Conservation (phyloP, 2,888 invertebrate species). For the Idaea biselata region DNA sequence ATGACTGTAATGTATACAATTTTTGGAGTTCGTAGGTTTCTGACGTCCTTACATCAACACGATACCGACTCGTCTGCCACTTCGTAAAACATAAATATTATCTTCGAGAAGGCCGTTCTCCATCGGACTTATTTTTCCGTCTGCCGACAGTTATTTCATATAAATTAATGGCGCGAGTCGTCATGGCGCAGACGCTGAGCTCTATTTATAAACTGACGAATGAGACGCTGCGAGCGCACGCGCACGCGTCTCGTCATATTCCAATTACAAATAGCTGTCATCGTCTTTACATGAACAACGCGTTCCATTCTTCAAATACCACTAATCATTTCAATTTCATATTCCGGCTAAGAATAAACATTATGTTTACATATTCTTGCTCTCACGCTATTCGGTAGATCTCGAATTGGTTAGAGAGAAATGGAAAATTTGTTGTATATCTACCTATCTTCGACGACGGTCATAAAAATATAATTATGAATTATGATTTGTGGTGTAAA, state of each 20-base stretch:
- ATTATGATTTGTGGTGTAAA: constrained; percentile 73
- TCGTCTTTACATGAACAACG: constrained; percentile 62
- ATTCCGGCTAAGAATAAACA: constrained; percentile 35
- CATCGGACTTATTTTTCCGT: constrained; percentile 77
- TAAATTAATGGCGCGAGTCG: constrained; percentile 81
- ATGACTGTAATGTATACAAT: constrained; percentile 46
- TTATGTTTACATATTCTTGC: constrained; percentile 27
- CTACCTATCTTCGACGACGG: constrained; percentile 34
- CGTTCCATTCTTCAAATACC: constrained; percentile 50
- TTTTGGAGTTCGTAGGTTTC: constrained; percentile 48
- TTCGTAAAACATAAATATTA: constrained; percentile 80
- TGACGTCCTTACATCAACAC: constrained; percentile 67
- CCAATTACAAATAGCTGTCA: constrained; percentile 80
- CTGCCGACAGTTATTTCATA: constrained; percentile 81
- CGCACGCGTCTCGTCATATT: constrained; percentile 78
- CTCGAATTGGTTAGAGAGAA: constrained; percentile 44
- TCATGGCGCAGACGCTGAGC: constrained; percentile 78
- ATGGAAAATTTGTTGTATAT: constrained; percentile 52
- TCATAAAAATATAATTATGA: constrained; percentile 76
- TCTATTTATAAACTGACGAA: constrained; percentile 81
- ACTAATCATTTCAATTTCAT: constrained; percentile 44
- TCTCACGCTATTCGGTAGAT: constrained; percentile 26
- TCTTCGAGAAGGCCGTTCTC: constrained; percentile 73
- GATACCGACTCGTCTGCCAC: constrained; percentile 56
- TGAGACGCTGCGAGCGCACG: constrained; percentile 77